These are phyloP conservation scores for Passer montanus DNA, from an alignment of 2,113 vertebrate genomes.

Conservation along the genomic window DNA sequence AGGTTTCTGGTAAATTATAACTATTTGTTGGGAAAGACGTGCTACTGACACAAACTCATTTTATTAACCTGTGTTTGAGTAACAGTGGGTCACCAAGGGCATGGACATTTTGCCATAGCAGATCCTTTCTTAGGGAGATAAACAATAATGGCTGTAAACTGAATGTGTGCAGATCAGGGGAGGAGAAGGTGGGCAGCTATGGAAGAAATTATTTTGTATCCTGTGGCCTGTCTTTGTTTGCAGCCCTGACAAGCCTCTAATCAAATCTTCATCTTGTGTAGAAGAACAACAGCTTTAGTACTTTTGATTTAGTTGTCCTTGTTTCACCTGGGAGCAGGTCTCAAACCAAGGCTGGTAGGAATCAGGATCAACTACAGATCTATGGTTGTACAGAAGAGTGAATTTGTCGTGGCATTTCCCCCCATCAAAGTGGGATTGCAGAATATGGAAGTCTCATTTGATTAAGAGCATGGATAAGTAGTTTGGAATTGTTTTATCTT, in stretches of 20 bases:
- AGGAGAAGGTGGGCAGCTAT: neutral
- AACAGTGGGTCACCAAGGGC: neutral
- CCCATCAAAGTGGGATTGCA: neutral
- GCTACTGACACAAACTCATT: neutral
- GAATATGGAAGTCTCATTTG: neutral
- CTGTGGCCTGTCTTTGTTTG: neutral
- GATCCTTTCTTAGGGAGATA: neutral
- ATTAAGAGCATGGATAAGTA: neutral
- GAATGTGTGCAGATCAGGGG: neutral
- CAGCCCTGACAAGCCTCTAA: neutral
- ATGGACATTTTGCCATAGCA: neutral
- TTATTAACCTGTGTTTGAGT: neutral
- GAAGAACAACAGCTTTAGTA: neutral
- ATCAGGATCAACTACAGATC: too few relatives aligned
- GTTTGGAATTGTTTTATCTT: neutral
- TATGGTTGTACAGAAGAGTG: rapidly evolving
- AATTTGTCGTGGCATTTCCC: neutral
- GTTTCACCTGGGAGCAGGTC: neutral
- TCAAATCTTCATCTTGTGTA: neutral
- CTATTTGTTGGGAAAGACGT: neutral
- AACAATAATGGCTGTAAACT: neutral
- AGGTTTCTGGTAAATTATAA: neutral
- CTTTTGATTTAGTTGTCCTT: neutral
- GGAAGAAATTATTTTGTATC: neutral
- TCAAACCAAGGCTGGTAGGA: neutral